Percentiles rank a stretch among this genome's conserved stretches.
These are phyloP conservation scores for Cheilinus undulatus DNA, from an alignment of 2,113 vertebrate genomes.

Conservation along the genomic window DNA sequence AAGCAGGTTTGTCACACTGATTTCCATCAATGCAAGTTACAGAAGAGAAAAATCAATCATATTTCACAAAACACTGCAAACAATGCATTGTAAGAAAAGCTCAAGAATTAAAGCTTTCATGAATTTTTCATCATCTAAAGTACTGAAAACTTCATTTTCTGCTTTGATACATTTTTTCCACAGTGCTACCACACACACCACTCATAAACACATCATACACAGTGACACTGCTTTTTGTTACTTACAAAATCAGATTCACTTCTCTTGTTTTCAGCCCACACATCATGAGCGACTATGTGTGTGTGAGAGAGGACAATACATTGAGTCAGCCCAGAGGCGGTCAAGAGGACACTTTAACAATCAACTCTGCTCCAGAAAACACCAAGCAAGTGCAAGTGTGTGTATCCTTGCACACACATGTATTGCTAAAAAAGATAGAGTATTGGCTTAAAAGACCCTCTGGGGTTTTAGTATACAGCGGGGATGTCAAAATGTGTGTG, in stretches of 20 bases:
- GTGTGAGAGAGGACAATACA: slow-evolving; percentile 5
- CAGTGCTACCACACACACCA: not conserved
- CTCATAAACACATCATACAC: slow-evolving; percentile 6
- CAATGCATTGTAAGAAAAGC: not conserved
- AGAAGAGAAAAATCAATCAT: not conserved
- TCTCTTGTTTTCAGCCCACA: slow-evolving; percentile 18
- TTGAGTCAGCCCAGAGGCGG: slow-evolving; percentile 29
- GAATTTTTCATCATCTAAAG: no score
- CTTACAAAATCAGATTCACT: slow-evolving; percentile 2
- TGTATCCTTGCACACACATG: not conserved
- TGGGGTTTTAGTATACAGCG: slow-evolving; percentile 2
- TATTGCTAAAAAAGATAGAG: slow-evolving; percentile 5
- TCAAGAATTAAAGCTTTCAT: not conserved
- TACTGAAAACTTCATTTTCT: not conserved
- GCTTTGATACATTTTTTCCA: not conserved
- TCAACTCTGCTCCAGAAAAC: slow-evolving; percentile 67
- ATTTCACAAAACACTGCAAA: not conserved
- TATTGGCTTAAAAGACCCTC: slow-evolving; percentile 10
- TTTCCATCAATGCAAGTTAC: slow-evolving; percentile 13
- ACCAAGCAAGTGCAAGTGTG: slow-evolving; percentile 9
- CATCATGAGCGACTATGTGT: slow-evolving; percentile 11
- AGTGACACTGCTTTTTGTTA: not conserved
- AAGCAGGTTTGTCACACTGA: not conserved
- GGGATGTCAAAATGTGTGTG: not conserved
- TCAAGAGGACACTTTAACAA: slow-evolving; percentile 44